These are phyloP conservation scores for Adelphocoris suturalis DNA, from an alignment of 2,888 invertebrate species.

Conservation along the genomic window DNA sequence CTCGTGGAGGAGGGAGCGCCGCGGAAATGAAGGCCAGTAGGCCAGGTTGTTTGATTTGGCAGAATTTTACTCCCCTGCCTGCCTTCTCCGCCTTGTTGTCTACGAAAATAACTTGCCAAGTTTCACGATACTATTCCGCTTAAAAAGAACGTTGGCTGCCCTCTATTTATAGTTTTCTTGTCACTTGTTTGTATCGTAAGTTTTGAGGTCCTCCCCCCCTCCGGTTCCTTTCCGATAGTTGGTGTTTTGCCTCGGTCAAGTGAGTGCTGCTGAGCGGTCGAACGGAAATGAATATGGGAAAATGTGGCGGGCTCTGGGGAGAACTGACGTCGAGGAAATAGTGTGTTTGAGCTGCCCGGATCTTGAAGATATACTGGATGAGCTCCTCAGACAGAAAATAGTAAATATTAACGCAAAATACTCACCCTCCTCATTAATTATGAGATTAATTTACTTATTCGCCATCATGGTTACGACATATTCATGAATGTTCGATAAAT, in stretches of 20 bases:
- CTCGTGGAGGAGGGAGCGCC: background rate
- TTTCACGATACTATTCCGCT: constrained; percentile 27
- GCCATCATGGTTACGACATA: no score
- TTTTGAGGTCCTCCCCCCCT: background rate
- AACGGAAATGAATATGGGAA: background rate
- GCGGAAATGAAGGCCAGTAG: constrained; percentile 52
- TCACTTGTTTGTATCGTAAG: constrained; percentile 61
- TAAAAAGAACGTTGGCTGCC: constrained; percentile 4
- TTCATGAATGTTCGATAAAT: no score
- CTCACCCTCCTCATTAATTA: no score
- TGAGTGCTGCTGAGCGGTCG: background rate
- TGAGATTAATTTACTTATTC: no score
- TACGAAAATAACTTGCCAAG: constrained; percentile 37
- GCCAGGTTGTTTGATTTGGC: constrained; percentile 62
- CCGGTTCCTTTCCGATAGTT: background rate
- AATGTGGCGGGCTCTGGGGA: constrained; percentile 22
- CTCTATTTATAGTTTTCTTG: constrained; percentile 37
- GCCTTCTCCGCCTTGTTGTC: background rate
- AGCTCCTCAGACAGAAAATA: constrained; percentile 56
- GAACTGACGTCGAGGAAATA: constrained; percentile 29
- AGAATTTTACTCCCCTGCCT: background rate
- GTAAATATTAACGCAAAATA: constrained; percentile 26
- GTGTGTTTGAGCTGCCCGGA: constrained; percentile 52
- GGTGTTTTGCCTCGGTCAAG: background rate
- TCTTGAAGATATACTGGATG: constrained; percentile 47